Evolutionary conservation across 2,888 invertebrate species (phyloP).

Genomic region (Bursaphelenchus okinawaensis): DNA sequence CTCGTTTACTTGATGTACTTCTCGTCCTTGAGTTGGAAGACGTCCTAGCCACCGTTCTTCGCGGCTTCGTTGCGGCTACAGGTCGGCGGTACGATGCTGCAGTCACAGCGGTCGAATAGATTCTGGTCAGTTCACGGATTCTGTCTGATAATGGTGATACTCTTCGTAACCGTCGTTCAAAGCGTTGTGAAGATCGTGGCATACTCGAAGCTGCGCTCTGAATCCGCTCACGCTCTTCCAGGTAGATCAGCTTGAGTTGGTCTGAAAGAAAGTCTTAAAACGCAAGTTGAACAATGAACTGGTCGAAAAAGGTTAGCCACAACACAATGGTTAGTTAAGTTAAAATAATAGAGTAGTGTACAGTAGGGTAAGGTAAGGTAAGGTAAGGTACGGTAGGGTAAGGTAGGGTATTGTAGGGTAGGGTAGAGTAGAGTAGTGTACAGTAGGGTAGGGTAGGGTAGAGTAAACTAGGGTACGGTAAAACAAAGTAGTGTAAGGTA

Average conservation of each 20-base stretch:
- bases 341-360: no score
- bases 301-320: no score
- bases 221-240: slow-evolving; percentile 47
- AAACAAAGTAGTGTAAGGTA: no score
- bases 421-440: no score
- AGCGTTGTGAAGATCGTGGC: slow-evolving; percentile 17
- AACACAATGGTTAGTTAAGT: no score
- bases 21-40: not conserved
- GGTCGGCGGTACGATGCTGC: not conserved
- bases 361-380: no score
- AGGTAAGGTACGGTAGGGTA: no score
- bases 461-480: no score
- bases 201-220: not conserved
- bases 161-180: slow-evolving; percentile 15
- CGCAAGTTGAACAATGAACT: not conserved
- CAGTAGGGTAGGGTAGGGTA: no score
- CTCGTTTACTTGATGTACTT: not conserved
- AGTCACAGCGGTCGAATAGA: slow-evolving; percentile 23
- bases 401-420: no score
- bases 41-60: not conserved
- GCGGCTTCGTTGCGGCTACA: not conserved
- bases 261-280: slow-evolving; percentile 49
- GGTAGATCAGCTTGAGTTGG: slow-evolving; percentile 51
- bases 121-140: slow-evolving; percentile 32
- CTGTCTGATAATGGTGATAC: slow-evolving; percentile 27